A percentile compares a stretch with the other conserved stretches of the same genome.
Evolutionary conservation across 2,888 invertebrate species (phyloP).

Genomic region (Aspidapion aeneum): DNA sequence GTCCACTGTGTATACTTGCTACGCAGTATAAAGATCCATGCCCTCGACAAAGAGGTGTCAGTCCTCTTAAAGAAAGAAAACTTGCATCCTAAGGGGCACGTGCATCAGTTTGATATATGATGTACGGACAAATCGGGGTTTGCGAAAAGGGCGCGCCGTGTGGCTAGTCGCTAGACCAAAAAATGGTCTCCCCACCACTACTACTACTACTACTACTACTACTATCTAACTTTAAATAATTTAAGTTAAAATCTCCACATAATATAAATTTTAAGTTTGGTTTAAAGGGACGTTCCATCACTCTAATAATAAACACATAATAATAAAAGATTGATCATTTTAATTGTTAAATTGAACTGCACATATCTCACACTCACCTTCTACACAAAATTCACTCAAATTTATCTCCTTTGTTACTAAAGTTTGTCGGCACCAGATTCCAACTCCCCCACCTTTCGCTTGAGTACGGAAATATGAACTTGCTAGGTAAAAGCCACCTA

Average conservation of each 20-base stretch:
- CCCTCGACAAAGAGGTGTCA: too few relatives aligned
- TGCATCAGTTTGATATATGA: too few relatives aligned
- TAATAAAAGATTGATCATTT: neutral
- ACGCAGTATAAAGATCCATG: too few relatives aligned
- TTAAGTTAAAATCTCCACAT: neutral
- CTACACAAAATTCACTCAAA: neutral
- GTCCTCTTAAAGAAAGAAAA: too few relatives aligned
- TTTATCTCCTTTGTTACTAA: neutral
- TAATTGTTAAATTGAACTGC: neutral
- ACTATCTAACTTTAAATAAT: too few relatives aligned
- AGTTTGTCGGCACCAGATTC: neutral
- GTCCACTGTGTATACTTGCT: too few relatives aligned
- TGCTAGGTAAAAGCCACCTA: neutral
- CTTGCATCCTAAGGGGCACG: too few relatives aligned
- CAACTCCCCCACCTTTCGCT: neutral
- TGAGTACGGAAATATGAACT: neutral
- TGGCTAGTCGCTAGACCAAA: too few relatives aligned
- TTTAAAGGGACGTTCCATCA: neutral
- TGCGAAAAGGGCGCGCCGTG: too few relatives aligned
- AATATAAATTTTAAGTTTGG: neutral
- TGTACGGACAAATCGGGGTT: too few relatives aligned
- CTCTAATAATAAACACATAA: neutral
- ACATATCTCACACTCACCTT: neutral
- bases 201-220: too few relatives aligned
- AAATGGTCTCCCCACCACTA: too few relatives aligned